phyloP scores from a whole-genome alignment of 1,140 invertebrate species.

The Maconellicoccus hirsutus region DNA sequence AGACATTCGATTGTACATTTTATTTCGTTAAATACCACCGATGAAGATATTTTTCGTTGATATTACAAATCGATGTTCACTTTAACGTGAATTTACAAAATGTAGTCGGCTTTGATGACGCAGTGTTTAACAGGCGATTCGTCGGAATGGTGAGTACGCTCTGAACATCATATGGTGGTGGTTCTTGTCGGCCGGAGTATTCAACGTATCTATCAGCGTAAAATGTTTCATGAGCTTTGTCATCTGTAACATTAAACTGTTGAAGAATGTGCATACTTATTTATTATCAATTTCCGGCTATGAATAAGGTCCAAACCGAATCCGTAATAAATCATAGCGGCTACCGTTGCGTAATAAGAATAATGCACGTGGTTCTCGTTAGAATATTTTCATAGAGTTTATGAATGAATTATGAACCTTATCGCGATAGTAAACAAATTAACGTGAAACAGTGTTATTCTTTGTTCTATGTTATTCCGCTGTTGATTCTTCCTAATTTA shows the following conservation, averaged over 20 bases:
- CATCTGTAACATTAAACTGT: neutral
- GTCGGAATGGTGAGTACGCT: neutral
- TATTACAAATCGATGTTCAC: neutral
- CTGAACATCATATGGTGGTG: neutral
- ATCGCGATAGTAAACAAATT: too few species aligned
- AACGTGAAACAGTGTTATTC: too few species aligned
- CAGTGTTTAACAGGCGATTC: neutral
- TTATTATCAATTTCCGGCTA: conserved; percentile 29
- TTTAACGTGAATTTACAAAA: neutral
- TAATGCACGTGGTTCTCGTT: too few species aligned
- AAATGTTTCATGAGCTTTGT: neutral
- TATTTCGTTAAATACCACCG: neutral
- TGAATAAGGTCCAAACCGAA: too few species aligned
- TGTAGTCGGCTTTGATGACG: neutral
- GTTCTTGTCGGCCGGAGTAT: neutral
- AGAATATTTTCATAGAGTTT: too few species aligned
- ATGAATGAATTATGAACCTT: too few species aligned
- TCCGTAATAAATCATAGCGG: too few species aligned
- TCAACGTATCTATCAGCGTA: neutral
- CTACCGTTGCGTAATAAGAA: too few species aligned
- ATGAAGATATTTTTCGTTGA: neutral
- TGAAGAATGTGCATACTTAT: neutral
- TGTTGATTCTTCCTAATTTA: too few species aligned
- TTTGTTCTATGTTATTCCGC: too few species aligned
- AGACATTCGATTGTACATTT: conserved; percentile 39